These are phyloP conservation scores for Drosophila lini DNA, from an alignment of 1,140 invertebrate genomes.

Conservation along the genomic window DNA sequence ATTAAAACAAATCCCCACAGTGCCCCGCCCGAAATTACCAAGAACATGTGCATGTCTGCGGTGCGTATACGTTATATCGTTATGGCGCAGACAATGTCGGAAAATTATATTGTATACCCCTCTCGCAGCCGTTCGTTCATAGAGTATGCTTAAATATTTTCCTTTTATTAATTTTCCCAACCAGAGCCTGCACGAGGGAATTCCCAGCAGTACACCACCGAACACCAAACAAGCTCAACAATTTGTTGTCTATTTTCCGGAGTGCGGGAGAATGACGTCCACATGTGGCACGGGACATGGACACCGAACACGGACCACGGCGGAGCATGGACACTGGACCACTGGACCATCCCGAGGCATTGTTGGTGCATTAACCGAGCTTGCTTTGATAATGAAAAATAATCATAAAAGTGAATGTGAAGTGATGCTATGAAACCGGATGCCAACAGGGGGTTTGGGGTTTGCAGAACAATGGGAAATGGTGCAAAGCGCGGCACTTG, in stretches of 20 bases:
- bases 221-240: slow-evolving; percentile 62
- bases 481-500: slow-evolving; percentile 37
- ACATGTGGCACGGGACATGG: slow-evolving; percentile 28
- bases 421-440: slow-evolving; percentile 5
- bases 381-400: slow-evolving; percentile 68
- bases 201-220: slow-evolving; percentile 18
- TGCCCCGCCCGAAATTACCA: not conserved
- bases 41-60: slow-evolving; percentile 20
- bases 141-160: slow-evolving; percentile 67
- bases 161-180: slow-evolving; percentile 70
- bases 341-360: slow-evolving; percentile 1
- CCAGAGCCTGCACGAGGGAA: slow-evolving; percentile 23
- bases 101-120: slow-evolving; percentile 24
- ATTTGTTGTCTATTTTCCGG: slow-evolving; percentile 63
- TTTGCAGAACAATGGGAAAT: slow-evolving; percentile 26
- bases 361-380: slow-evolving; percentile 44
- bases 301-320: slow-evolving; percentile 8
- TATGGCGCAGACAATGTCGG: slow-evolving; percentile 52
- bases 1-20: slow-evolving; percentile 67
- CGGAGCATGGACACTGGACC: not conserved
- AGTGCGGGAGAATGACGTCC: not conserved
- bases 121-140: slow-evolving; percentile 13
- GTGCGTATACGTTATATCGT: slow-evolving; percentile 66
- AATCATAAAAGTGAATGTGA: slow-evolving; percentile 56
- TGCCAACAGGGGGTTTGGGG: slow-evolving; percentile 2